Evolutionary conservation across 2,888 invertebrate species (phyloP), one percentile per base, ranked within the genome.

Genomic region (Sipha maydis): DNA sequence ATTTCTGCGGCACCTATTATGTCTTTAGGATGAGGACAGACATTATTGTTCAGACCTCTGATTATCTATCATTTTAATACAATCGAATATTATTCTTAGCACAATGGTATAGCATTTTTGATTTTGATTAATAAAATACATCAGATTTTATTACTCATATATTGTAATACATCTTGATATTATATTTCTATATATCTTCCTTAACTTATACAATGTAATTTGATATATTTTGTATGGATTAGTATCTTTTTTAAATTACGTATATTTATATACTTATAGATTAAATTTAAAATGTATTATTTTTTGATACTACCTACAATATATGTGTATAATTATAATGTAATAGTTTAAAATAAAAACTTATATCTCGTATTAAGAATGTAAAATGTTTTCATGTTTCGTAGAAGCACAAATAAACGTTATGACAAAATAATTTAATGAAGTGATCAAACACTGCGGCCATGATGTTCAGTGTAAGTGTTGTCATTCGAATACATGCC

Each of bases 1-100:
- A 83, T 54, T 83, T 54, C 34, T n/a, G 34, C 25, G 17, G 71
- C 48, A 8, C 71, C 48, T 71, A 83, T 83, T 71, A 54, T 83
- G 71, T 71, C 71, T 71, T 54, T 54, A 71, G 31, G 54, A 83
- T 73, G 48, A 83, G 71, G n/a, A 25, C 71, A 71, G 71, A 83
- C 21, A 48, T 69, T 54, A 75, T 75, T 75, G 38, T 75, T 75
- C 34, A 21, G 34, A 75, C 5, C 41, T 82, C 41, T 8, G 7
- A n/a, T 38, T 67, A n/a, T 31, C 21, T 61, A 38, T 34, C 21
- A 67, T 71, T 82, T 21, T 21, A 31, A 48, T 31, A 48, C 48
- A 48, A 69, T 56, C 21, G 11, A n/a, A 48, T 28, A 28, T 48
- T 69, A 34, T 19, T 61, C 11, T 25, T 69, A n/a, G 28, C n/a